A percentile compares a stretch with the other conserved stretches of the same genome.
Conservation (phyloP, 2,113 vertebrate genomes). For the Uropsilus gracilis region DNA sequence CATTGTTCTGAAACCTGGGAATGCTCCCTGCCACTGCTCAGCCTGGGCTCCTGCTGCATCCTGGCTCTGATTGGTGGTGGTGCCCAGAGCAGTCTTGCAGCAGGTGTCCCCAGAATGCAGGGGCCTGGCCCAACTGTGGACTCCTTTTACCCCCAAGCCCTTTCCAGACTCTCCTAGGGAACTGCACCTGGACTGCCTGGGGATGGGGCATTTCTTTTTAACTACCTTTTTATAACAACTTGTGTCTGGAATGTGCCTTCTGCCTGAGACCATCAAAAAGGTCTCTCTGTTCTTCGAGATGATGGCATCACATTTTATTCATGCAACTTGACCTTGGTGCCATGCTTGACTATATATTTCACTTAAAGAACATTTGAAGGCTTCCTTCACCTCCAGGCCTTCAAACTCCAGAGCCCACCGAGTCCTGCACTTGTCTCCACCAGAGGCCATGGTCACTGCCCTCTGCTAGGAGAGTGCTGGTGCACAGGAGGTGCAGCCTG, state of each 20-base stretch:
- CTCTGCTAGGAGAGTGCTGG: too few relatives aligned
- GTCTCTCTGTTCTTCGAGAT: background rate
- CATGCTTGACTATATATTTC: background rate
- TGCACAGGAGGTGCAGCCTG: too few relatives aligned
- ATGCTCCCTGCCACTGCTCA: too few relatives aligned
- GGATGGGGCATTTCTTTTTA: background rate
- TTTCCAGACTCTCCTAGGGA: background rate
- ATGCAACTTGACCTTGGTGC: background rate
- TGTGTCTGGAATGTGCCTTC: background rate
- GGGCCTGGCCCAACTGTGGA: background rate
- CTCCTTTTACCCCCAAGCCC: background rate
- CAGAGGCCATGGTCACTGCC: too few relatives aligned
- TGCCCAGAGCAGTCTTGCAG: rapidly evolving
- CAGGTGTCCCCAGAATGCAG: too few relatives aligned
- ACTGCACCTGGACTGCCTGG: background rate
- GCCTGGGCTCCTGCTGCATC: rapidly evolving
- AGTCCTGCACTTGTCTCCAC: too few relatives aligned
- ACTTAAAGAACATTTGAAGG: background rate
- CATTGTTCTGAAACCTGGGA: background rate
- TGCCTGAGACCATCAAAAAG: rapidly evolving
- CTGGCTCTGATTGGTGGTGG: background rate
- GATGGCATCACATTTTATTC: background rate
- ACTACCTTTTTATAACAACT: background rate
- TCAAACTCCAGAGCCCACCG: too few relatives aligned
- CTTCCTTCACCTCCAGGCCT: too few relatives aligned